Percentiles rank a stretch among this genome's conserved stretches.
phyloP scores from a whole-genome alignment of 2,113 vertebrate species.

The Chaetodon trifascialis region DNA sequence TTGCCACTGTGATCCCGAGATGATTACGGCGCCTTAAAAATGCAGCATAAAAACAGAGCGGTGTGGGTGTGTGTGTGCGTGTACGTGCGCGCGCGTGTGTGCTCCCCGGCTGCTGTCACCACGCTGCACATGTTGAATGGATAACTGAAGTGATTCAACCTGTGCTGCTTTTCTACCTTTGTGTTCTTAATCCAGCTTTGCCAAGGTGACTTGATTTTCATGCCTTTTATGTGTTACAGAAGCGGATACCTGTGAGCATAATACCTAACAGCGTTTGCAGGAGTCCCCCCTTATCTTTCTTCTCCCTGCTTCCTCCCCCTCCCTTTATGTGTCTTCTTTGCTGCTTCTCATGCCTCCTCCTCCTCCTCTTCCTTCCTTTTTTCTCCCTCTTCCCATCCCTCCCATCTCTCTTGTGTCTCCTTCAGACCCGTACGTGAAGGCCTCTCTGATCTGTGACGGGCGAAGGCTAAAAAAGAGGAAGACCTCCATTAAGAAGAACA shows the following conservation, averaged over 20 bases:
- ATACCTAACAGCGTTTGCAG: slow-evolving; percentile 43
- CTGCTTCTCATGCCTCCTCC: not conserved
- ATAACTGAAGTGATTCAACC: slow-evolving; percentile 61
- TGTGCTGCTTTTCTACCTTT: slow-evolving; percentile 65
- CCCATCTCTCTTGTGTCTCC: not conserved
- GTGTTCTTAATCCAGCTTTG: slow-evolving; percentile 73
- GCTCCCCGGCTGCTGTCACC: slow-evolving; percentile 40
- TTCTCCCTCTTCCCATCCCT: too few relatives aligned
- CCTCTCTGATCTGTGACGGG: slow-evolving; percentile 93
- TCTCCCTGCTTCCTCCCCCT: slow-evolving; percentile 6
- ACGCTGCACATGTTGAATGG: slow-evolving; percentile 61
- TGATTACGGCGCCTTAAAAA: slow-evolving; percentile 33
- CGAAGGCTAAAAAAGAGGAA: slow-evolving; percentile 94
- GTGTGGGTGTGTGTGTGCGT: slow-evolving; percentile 16
- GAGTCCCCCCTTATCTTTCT: slow-evolving; percentile 33
- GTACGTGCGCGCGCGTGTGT: slow-evolving; percentile 16
- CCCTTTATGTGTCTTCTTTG: not conserved
- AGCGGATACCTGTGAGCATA: slow-evolving; percentile 54
- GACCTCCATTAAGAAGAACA: slow-evolving; percentile 97
- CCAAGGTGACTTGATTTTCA: slow-evolving; percentile 74
- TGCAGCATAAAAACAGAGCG: slow-evolving; percentile 18
- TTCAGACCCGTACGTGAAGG: slow-evolving; percentile 94
- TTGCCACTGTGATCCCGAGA: slow-evolving; percentile 22
- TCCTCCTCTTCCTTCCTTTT: not conserved
- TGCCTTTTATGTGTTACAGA: slow-evolving; percentile 64